Percentiles rank a stretch among this genome's conserved stretches.
Evolutionary conservation across 2,888 invertebrate genomes (phyloP).

Genomic region (Cyrtodaria siliqua): DNA sequence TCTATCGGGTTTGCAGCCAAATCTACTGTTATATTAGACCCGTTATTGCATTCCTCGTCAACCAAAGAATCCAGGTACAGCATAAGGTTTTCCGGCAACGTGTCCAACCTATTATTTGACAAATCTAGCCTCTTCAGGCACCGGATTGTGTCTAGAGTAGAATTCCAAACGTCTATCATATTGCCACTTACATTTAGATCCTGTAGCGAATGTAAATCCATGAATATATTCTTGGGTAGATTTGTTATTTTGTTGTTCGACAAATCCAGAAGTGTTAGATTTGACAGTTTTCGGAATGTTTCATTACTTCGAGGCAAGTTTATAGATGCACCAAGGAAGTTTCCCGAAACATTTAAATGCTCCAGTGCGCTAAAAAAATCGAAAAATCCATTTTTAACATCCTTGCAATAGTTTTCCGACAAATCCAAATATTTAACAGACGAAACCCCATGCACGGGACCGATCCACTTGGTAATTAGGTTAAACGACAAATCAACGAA

Average conservation of each 20-base stretch:
- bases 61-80: slow-evolving; percentile 14
- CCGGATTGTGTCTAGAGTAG: background rate
- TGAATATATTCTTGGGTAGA: slow-evolving; percentile 1
- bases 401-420: slow-evolving; percentile 40
- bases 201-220: background rate
- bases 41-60: background rate
- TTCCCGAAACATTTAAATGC: slow-evolving; percentile 39
- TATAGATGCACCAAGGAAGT: slow-evolving; percentile 26
- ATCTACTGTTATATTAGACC: slow-evolving; percentile 8
- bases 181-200: slow-evolving; percentile 19
- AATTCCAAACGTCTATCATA: background rate
- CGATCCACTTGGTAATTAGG: slow-evolving; percentile 36
- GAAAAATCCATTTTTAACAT: slow-evolving; percentile 36
- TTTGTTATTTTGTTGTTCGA: slow-evolving; percentile 11
- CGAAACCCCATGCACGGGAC: slow-evolving; percentile 40
- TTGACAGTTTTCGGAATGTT: background rate
- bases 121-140: slow-evolving; percentile 13
- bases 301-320: background rate
- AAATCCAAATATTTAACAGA: slow-evolving; percentile 43
- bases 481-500: slow-evolving; percentile 52
- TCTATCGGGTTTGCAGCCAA: slow-evolving; percentile 41
- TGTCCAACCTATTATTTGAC: slow-evolving; percentile 5
- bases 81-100: slow-evolving; percentile 15
- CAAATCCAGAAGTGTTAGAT: slow-evolving; percentile 9
- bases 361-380: slow-evolving; percentile 18